Evolutionary conservation across 2,888 invertebrate species (phyloP).

Genomic region (Drosophila ezoana): DNA sequence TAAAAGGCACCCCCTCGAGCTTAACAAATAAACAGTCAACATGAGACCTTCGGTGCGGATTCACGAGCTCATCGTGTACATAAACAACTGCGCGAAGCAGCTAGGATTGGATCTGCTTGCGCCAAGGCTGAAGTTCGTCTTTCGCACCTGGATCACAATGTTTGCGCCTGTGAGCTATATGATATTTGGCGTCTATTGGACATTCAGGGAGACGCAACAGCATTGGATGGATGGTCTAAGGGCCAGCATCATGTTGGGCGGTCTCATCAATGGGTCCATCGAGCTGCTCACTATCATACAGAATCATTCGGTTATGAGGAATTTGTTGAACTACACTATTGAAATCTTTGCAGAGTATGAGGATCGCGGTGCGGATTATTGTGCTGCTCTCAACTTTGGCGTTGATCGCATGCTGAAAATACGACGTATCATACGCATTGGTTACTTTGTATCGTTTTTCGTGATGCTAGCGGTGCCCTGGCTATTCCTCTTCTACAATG

Average conservation of each 20-base stretch:
- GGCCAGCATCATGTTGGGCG: constrained; percentile 54
- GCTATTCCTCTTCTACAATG: constrained; percentile 28
- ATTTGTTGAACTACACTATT: constrained; percentile 1
- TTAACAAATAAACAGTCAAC: constrained; percentile 17
- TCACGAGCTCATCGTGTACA: constrained; percentile 21
- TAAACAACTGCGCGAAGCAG: constrained; percentile 33
- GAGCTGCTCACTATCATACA: constrained; percentile 41
- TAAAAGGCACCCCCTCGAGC: neutral
- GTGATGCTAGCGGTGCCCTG: constrained; percentile 37
- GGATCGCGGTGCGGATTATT: neutral
- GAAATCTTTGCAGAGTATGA: constrained; percentile 49
- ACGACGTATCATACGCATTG: constrained; percentile 33
- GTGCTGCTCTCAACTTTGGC: constrained; percentile 26
- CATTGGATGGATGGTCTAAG: constrained; percentile 50
- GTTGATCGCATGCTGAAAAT: constrained; percentile 44
- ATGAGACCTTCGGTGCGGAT: constrained; percentile 34
- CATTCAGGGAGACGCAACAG: constrained; percentile 17
- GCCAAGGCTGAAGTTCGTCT: constrained; percentile 6
- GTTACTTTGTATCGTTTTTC: constrained; percentile 40
- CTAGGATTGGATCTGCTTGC: constrained; percentile 51
- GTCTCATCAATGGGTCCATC: constrained; percentile 29
- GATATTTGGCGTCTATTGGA: constrained; percentile 27
- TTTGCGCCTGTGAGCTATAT: constrained; percentile 19
- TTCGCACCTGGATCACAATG: constrained; percentile 38
- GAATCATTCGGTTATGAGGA: constrained; percentile 39